These are phyloP conservation scores for Lasioglossum baleicum DNA, from an alignment of 1,140 invertebrate genomes.

Conservation along the genomic window DNA sequence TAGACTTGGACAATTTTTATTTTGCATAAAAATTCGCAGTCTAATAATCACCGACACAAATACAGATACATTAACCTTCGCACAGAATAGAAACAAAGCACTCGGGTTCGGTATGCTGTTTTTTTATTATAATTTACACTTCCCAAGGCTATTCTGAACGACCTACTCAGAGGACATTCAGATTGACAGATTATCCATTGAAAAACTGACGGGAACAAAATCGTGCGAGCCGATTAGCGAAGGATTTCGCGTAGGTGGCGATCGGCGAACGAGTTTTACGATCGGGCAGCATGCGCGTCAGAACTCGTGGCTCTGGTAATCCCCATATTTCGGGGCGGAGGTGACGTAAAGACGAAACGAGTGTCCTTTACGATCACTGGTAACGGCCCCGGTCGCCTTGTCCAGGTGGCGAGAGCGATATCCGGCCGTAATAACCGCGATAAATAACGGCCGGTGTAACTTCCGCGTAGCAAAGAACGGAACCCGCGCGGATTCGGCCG, in stretches of 20 bases:
- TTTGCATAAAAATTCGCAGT: no score
- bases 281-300: slow-evolving; percentile 15
- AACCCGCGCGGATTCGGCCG: neutral
- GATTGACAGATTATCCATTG: no score
- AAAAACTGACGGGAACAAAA: no score
- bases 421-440: slow-evolving; percentile 40
- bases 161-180: no score
- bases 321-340: slow-evolving; percentile 1
- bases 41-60: no score
- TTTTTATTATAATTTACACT: no score
- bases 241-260: neutral
- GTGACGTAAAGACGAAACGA: slow-evolving; percentile 24
- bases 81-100: no score
- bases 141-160: no score
- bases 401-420: slow-evolving; percentile 31
- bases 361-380: slow-evolving; percentile 51
- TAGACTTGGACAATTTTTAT: no score
- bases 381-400: slow-evolving; percentile 32
- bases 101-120: no score
- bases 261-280: slow-evolving; percentile 39
- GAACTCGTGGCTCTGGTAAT: slow-evolving; percentile 11
- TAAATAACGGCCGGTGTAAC: slow-evolving; percentile 43
- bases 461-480: slow-evolving; percentile 1
- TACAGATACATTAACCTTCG: no score
- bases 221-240: no score